Evolutionary conservation across 2,797 vertebrate species (phyloP), one percentile per base, ranked within the genome.

Genomic region (Artibeus jamaicensis): DNA sequence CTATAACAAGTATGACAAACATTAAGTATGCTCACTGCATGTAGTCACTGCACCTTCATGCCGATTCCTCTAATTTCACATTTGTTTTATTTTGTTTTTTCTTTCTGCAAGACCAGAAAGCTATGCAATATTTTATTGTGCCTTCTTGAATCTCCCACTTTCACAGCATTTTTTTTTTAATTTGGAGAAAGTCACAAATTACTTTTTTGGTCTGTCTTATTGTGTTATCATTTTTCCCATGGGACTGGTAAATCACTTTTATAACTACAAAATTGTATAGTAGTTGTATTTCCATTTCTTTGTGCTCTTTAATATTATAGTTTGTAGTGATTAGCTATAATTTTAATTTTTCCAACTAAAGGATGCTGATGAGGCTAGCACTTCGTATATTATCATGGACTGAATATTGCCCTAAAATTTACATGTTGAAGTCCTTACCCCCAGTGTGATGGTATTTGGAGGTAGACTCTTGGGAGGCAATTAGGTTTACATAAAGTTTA

Each of bases 301-400:
- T 71, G 26, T 89, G 26, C 8, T 9, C 15, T 73, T 91, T 86
- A 83, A 76, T 92, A 83, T 79, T 57, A 55, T 16, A 68, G 6
- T 73, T 91, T 83, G 46, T 83, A 65, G 59, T 44, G 24, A 76
- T 65, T 84, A 91, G 19, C 32, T 85, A 55, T 0, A 73, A 68
- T 82, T 76, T 92, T 76, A 84, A 68, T 37, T 83, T 93, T 91
- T 96, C 46, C n/a, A 92, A 39, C 37, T 79, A 62, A 92, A 86
- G 55, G 3, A 68, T 67, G 53, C 48, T 93, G 79, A 62, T 91
- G 22, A 94, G 10, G 9, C 73, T 34, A 53, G 15, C 29, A 62
- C 24, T 70, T 86, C 57, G 11, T 10, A 48, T n/a, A n/a, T 42
- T 48, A 3, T 74, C 84, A 68, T 26, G 21, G 73, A 90, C 7